Evolutionary conservation across 2,797 vertebrate species (phyloP).

Genomic region (Enoplosus armatus): DNA sequence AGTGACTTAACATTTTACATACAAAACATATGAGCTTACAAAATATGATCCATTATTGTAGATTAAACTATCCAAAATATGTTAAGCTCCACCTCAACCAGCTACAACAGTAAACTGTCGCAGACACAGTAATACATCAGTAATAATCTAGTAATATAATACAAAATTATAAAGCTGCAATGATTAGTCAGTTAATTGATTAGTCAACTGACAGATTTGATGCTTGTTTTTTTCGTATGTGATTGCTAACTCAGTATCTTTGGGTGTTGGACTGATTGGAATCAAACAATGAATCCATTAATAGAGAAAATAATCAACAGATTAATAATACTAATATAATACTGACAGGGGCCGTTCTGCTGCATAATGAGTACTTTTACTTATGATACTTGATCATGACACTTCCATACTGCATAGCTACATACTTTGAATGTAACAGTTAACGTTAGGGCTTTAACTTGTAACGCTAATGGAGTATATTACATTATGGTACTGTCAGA

Average conservation of each 20-base stretch:
- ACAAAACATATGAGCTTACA: neutral
- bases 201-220: neutral
- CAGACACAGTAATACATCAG: neutral
- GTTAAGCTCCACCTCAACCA: neutral
- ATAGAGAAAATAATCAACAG: neutral
- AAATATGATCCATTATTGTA: neutral
- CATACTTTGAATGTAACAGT: neutral
- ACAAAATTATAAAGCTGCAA: neutral
- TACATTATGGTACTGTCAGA: neutral
- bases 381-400: neutral
- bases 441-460: neutral
- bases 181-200: neutral
- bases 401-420: neutral
- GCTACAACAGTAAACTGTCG: neutral
- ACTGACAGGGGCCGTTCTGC: no score
- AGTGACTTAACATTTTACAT: neutral
- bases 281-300: neutral
- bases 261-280: neutral
- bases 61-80: neutral
- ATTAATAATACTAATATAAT: neutral
- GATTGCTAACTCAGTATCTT: no score
- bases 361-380: neutral
- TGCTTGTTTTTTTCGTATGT: neutral
- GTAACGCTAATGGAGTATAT: neutral
- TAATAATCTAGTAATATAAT: neutral